Conservation (phyloP, 2,888 invertebrate genomes). For the Lobophora halterata region DNA sequence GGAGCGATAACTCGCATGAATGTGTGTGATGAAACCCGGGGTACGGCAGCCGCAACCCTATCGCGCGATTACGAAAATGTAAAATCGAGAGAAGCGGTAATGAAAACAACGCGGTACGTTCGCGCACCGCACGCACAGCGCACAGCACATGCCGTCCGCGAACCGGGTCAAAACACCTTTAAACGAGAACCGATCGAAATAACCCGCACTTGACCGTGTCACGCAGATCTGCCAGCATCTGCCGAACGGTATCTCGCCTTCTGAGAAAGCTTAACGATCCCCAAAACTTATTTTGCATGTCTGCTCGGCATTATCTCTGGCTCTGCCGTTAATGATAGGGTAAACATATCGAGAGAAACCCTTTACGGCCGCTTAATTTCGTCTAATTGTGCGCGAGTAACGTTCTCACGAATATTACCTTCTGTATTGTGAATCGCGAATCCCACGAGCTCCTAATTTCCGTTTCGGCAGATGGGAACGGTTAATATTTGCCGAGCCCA, state of each 20-base stretch:
- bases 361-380: slow-evolving; percentile 70
- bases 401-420: slow-evolving; percentile 77
- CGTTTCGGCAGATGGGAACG: slow-evolving; percentile 57
- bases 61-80: slow-evolving; percentile 73
- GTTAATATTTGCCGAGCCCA: slow-evolving; percentile 62
- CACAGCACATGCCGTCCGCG: slow-evolving; percentile 50
- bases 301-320: slow-evolving; percentile 66
- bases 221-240: slow-evolving; percentile 68
- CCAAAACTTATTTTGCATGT: slow-evolving; percentile 75
- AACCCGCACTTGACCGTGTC: slow-evolving; percentile 75
- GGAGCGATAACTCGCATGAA: slow-evolving; percentile 8
- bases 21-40: slow-evolving; percentile 33
- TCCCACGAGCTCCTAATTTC: slow-evolving; percentile 70
- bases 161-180: slow-evolving; percentile 79
- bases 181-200: slow-evolving; percentile 73
- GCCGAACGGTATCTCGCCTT: slow-evolving; percentile 75
- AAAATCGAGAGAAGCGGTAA: slow-evolving; percentile 75
- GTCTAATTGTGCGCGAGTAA: slow-evolving; percentile 68
- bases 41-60: slow-evolving; percentile 60
- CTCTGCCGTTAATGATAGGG: slow-evolving; percentile 70
- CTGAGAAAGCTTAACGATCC: slow-evolving; percentile 76
- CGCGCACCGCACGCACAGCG: too few relatives aligned
- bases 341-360: slow-evolving; percentile 64
- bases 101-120: slow-evolving; percentile 69
- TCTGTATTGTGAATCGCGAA: slow-evolving; percentile 60